Evolutionary conservation across 2,113 vertebrate species (phyloP).

Genomic region (Riparia riparia): DNA sequence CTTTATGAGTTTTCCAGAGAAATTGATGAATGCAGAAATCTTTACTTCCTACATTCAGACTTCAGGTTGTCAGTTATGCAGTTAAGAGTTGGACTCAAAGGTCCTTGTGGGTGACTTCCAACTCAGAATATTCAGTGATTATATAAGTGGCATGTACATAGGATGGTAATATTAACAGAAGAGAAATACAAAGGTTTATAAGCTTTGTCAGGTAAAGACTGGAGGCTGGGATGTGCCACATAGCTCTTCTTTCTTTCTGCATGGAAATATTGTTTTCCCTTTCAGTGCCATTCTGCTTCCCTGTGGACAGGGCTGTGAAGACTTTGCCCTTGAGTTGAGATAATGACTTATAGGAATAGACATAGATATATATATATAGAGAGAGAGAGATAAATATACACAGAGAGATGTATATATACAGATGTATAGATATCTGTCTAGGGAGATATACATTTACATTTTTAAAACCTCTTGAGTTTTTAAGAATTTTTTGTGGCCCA

Average conservation of each 20-base stretch:
- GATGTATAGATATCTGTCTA: background rate
- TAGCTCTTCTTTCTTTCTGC: background rate
- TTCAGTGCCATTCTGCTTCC: background rate
- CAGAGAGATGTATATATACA: background rate
- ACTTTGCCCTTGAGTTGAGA: background rate
- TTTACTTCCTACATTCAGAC: accelerated
- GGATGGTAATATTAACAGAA: background rate
- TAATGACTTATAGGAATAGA: background rate
- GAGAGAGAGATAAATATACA: background rate
- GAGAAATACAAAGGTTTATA: background rate
- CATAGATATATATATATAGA: background rate
- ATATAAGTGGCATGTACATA: accelerated
- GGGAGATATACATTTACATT: background rate
- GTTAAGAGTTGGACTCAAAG: background rate
- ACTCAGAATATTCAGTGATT: background rate
- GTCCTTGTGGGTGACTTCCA: background rate
- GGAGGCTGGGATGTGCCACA: background rate
- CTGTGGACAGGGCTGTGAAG: background rate
- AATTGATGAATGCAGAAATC: background rate
- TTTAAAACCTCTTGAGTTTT: background rate
- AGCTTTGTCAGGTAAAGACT: background rate
- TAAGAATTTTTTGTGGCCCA: background rate
- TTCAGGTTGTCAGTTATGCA: background rate
- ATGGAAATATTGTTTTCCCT: background rate
- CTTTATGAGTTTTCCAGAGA: background rate